Evolutionary conservation across 2,888 invertebrate genomes (phyloP), one percentile per base, ranked within the genome.

Genomic region (Leptinotarsa juncta): DNA sequence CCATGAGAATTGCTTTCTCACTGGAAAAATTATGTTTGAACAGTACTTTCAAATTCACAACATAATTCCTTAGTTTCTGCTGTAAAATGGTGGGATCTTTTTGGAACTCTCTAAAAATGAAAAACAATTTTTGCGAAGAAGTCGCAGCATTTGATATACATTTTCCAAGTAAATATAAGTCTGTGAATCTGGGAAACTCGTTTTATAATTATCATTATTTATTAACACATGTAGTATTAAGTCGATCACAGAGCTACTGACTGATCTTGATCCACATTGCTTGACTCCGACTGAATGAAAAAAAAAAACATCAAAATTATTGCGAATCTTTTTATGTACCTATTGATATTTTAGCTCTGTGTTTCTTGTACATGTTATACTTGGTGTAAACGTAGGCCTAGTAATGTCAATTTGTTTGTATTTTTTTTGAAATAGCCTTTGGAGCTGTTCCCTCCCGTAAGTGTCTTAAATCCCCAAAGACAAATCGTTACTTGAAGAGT

Each of bases 331-430:
- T 72, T 73, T 69, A 51, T 72, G 67, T 75, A 72, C 75, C 73
- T 66, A 71, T 70, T 73, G 72, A 78, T 76, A 73, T 77, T 77
- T 77, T 73, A 79, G 77, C 77, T 76, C 78, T 74, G 74, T 77
- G 78, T 67, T 10, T 42, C 71, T 74, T 57, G 65, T 70, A 65
- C 73, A 72, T 77, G 73, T 77, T 72, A 71, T 75, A 71, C 65
- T 80, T 68, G 67, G 73, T 79, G 73, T 78, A 77, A 70, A 72
- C 67, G 68, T 79, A 79, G 78, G 78, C 77, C 79, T 79, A 81
- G 77, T 73, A 75, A 76, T 70, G 81, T 80, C 80, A 80, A 80
- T 82, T 82, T 80, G 75, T 80, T 79, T 80, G 66, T 74, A 69
- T 65, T 69, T 66, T 42, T 4, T 62, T 42, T 62, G n/a, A 42